A percentile compares a stretch with the other conserved stretches of the same genome.
Conservation (phyloP, 2,797 vertebrate species). For the Rhabdophis nuchalis region DNA sequence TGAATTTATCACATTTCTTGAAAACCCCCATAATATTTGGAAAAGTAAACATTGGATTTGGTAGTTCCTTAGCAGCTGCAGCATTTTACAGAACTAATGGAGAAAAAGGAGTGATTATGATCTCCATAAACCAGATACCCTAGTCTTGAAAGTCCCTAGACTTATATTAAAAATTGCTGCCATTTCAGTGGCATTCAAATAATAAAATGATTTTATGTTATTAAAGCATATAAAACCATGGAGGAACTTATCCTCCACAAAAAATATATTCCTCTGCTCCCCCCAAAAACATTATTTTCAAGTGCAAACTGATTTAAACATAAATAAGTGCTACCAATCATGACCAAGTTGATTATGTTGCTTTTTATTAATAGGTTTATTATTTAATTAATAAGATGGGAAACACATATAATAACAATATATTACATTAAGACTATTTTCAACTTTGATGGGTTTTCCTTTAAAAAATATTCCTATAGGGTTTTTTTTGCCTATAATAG, state of each 20-base stretch:
- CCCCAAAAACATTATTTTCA: slow-evolving; percentile 43
- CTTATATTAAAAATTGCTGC: slow-evolving; percentile 13
- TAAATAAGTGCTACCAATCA: slow-evolving; percentile 13
- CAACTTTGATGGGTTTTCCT: background rate
- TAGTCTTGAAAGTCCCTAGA: slow-evolving; percentile 34
- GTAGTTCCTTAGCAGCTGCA: slow-evolving; percentile 45
- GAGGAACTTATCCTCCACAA: background rate
- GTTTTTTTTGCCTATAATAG: background rate
- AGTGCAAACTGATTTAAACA: slow-evolving; percentile 27
- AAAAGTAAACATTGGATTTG: slow-evolving; percentile 24
- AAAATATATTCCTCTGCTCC: background rate
- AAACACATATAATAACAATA: slow-evolving; percentile 32
- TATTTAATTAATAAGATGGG: slow-evolving; percentile 54
- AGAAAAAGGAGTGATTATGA: slow-evolving; percentile 54
- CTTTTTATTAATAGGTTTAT: slow-evolving; percentile 48
- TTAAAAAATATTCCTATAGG: no score
- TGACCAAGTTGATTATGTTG: background rate
- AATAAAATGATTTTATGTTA: slow-evolving; percentile 49
- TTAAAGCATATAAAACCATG: slow-evolving; percentile 42
- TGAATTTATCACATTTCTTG: background rate
- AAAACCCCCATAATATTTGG: background rate
- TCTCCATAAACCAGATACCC: slow-evolving; percentile 37
- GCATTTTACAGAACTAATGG: slow-evolving; percentile 38
- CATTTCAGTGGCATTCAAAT: slow-evolving; percentile 45
- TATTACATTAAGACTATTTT: slow-evolving; percentile 18